phyloP scores from a whole-genome alignment of 2,888 invertebrate genomes.

The Cheilosia vulpina region DNA sequence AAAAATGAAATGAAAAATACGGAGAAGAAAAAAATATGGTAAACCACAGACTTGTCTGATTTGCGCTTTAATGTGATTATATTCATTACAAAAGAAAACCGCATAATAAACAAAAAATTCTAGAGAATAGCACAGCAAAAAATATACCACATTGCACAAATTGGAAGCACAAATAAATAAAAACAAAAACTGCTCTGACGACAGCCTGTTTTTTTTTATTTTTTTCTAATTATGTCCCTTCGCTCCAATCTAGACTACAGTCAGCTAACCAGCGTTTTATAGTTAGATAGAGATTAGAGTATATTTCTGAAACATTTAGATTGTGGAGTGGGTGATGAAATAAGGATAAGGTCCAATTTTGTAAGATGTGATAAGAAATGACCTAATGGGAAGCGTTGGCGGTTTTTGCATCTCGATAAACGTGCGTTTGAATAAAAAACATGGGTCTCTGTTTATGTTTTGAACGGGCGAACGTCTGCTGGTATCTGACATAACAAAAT shows the following conservation, averaged over 20 bases:
- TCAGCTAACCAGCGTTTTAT: conserved; percentile 42
- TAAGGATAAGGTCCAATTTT: conserved; percentile 21
- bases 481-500: no score
- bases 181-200: conserved; percentile 46
- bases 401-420: conserved; percentile 52
- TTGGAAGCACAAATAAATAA: conserved; percentile 18
- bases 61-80: conserved; percentile 71
- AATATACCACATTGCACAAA: conserved; percentile 30
- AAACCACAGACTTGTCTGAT: conserved; percentile 72
- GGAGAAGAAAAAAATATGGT: neutral
- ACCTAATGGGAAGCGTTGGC: conserved; percentile 55
- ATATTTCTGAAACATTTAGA: conserved; percentile 39
- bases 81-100: conserved; percentile 73
- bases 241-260: conserved; percentile 24
- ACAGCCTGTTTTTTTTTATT: neutral
- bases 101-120: conserved; percentile 41
- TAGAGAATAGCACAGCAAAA: neutral
- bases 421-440: neutral
- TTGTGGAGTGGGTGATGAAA: conserved; percentile 24
- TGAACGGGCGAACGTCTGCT: no score
- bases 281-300: conserved; percentile 52
- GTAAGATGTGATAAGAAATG: conserved; percentile 53
- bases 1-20: conserved; percentile 52
- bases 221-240: conserved; percentile 31
- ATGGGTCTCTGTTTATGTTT: neutral